Evolutionary conservation across 2,888 invertebrate species (phyloP), one percentile per base, ranked within the genome.

Genomic region (Odontocolon sp.): DNA sequence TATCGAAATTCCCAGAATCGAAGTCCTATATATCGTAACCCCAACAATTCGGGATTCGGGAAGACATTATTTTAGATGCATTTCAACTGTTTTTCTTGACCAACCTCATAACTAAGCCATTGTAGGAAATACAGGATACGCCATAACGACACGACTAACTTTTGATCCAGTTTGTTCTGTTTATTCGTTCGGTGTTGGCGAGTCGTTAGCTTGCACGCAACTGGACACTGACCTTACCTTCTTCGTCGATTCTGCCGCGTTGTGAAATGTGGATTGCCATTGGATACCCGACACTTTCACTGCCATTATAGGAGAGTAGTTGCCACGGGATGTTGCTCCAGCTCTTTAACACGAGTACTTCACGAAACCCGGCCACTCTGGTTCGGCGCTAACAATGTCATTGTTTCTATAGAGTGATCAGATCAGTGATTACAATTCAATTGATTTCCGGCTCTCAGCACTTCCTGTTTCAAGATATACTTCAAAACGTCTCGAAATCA

Each of bases 231-330:
- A 86, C 79, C 80, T 79, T 77, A 80, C 81, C 77, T 80, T 81
- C 80, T 82, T 82, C 71, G 76, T 75, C 57, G 33, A 59, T 42
- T 11, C 18, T 40, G 11, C 31, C 1, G 18, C n/a, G 67, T 75
- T 67, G 72, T 40, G 59, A 50, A 70, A 67, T 78, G 77, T 66
- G 74, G 50, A 71, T 74, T 72, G 33, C 63, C 57, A 45, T 33
- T 36, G 47, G 67, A 40, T 63, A 64, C 54, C 40, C 42, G 68
- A 70, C 79, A 84, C 87, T 88, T 88, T 88, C 87, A 86, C 87
- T 83, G 67, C 77, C 77, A 81, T 77, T 40, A 8, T 21, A 54
- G 26, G 28, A 38, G 54, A 56, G 26, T 45, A 63, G 45, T n/a
- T 23, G 21, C 21, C 9, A n/a, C n/a, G n/a, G n/a, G n/a, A n/a